phyloP scores from a whole-genome alignment of 2,797 vertebrate genomes.

The Setipinna tenuifilis region DNA sequence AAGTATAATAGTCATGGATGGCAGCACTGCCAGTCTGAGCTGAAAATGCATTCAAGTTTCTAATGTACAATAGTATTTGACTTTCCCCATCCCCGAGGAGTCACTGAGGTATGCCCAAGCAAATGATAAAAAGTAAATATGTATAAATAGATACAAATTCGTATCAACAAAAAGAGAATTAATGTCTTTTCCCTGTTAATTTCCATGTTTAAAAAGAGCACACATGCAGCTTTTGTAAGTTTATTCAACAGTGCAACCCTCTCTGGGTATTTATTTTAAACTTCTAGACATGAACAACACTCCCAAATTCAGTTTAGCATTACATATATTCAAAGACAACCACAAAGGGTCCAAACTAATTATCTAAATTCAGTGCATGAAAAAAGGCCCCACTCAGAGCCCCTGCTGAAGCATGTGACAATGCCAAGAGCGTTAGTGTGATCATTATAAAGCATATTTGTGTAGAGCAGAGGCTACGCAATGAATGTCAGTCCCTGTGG shows the following conservation, averaged over 20 bases:
- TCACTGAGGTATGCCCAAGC: not conserved
- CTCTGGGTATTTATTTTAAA: conserved; percentile 19
- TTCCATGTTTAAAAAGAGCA: not conserved
- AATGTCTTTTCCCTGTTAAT: not conserved
- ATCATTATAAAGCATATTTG: conserved; percentile 72
- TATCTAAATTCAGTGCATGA: conserved; percentile 67
- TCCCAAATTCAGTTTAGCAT: conserved; percentile 68
- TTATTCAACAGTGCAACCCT: conserved; percentile 13
- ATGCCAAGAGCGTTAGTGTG: conserved; percentile 66
- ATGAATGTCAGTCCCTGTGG: conserved; percentile 64
- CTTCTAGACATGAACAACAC: conserved; percentile 50
- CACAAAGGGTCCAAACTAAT: conserved; percentile 73
- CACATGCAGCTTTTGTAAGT: not conserved
- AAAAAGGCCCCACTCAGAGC: conserved; percentile 67
- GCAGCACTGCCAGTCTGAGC: not conserved
- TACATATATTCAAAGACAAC: conserved; percentile 67
- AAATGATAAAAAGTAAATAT: not conserved
- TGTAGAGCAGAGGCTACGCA: conserved; percentile 63
- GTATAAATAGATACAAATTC: not conserved
- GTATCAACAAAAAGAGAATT: not conserved
- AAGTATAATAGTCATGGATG: conserved; percentile 12
- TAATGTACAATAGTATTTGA: not conserved
- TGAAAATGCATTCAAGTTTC: conserved; percentile 16
- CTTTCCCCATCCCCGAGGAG: not conserved
- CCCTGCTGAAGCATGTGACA: conserved; percentile 65